A percentile compares a stretch with the other conserved stretches of the same genome.
Evolutionary conservation across 2,797 vertebrate species (phyloP).

Genomic region (Pterois miles): DNA sequence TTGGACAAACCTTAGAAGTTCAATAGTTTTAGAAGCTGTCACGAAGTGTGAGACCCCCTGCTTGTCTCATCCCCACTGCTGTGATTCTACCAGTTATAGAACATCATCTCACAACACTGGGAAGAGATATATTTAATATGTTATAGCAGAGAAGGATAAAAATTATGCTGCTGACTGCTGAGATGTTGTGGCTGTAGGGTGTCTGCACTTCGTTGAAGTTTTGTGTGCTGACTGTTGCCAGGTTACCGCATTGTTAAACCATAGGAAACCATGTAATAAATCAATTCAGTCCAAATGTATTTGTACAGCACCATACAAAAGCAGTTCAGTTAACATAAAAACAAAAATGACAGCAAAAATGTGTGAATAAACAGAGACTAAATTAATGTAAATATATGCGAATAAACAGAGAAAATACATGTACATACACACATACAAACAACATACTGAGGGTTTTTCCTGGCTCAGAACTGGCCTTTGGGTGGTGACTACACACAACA

Average conservation of each 20-base stretch:
- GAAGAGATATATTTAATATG: conserved; percentile 11
- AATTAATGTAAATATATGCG: no score
- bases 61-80: neutral
- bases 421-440: no score
- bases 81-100: neutral
- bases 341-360: no score
- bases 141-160: conserved; percentile 7
- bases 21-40: neutral
- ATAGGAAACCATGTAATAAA: neutral
- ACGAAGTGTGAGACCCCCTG: neutral
- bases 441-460: no score
- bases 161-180: conserved; percentile 7
- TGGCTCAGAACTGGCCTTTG: no score
- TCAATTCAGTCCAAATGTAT: neutral
- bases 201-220: conserved; percentile 39
- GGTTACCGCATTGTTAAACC: conserved; percentile 46
- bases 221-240: conserved; percentile 51
- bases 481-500: no score
- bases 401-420: no score
- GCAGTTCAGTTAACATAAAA: no score
- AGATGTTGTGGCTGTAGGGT: conserved; percentile 28
- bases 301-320: no score
- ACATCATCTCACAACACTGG: neutral
- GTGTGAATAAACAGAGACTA: no score
- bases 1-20: conserved; percentile 9